Evolutionary conservation across 1,140 invertebrate genomes (phyloP), one percentile per base, ranked within the genome.

Genomic region (Globodera rostochiensis): DNA sequence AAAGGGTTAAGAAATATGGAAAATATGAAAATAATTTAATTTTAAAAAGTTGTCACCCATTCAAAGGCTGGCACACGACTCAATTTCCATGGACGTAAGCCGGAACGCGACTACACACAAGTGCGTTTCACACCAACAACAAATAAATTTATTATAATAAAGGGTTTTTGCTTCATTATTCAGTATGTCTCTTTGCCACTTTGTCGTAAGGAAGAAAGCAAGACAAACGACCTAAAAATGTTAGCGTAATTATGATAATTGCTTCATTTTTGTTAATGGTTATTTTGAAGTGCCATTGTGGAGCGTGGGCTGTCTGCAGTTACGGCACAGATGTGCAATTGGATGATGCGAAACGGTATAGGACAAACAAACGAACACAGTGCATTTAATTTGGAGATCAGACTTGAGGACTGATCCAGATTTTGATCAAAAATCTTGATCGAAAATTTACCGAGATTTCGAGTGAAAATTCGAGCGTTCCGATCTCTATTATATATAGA

Each of bases 41-140:
- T 19, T n/a, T 64, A 36, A 36, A 36, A 3, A 36, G 36, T 36
- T 36, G 1, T 64, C 5, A n/a, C 11, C 15, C 15, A 64, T 64
- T 64, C 19, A 9, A 13, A 64, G 45, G 87, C 87, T 7, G 87
- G 86, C 66, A 87, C 83, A 60, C 81, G 87, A 74, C 53, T 87
- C 21, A 87, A 86, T 57, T 87, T 78, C 80, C 86, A 87, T 73
- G 86, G 86, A 67, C 47, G 86, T 47, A 87, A 88, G 71, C 83
- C 87, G 9, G 86, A 87, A 74, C 36, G 86, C 25, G 87, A 87
- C 77, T 83, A 73, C 69, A 80, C 81, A 25, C 86, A 88, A 77
- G 87, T 87, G 46, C 47, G 15, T n/a, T 66, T 36, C 25, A 36
- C 25, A 36, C 0, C 25, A 36, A 36, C 25, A n/a, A n/a, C n/a